Base-by-base conservation (phyloP, 2,888 invertebrate species). In the Cantharis flavilabris region DNA sequence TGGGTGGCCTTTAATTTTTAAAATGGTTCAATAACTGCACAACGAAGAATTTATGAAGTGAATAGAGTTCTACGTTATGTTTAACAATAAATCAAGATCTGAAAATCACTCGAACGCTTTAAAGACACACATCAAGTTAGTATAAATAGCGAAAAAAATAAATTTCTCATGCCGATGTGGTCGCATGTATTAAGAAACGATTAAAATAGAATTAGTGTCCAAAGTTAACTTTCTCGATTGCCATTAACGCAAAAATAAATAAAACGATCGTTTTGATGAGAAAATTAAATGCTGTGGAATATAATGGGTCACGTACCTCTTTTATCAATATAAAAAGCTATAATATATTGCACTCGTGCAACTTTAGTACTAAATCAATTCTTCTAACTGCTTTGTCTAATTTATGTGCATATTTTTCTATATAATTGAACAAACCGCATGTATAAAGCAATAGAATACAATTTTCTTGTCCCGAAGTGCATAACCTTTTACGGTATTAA, bases 1-100 rank as follows among this genome's bases (percentile, higher is more conserved):
- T 76, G 80, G 80, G 80, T 80, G 80, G 80, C 72, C 79, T 76
- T 78, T 80, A 76, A 80, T 78, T 78, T 73, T 70, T 70, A 69
- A 76, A 76, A 67, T 76, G 63, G 69, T 23, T 67, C 65, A 26
- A 67, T 67, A 67, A 67, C 65, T 67, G 26, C 26, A 67, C 65
- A 67, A 67, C 23, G 10, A 65, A 18, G 33, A 33, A 33, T 33
- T 33, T 33, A 33, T 33, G 33, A 65, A 65, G 65, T 65, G 65
- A 18, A 65, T 23, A 65, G 23, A 5, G 18, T 33, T n/a, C 23
- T 67, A 3, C 1, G 13, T 67, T 67, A 20, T 23, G 4, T 13
- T 26, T 67, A 67, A 67, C 65, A 67, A 67, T 23, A 67, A 49
- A 67, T 23, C 65, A 26, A 67, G 18, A 23, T n/a, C 26, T 67